Evolutionary conservation across 2,888 invertebrate species (phyloP).

Genomic region (Salpingus planirostris): DNA sequence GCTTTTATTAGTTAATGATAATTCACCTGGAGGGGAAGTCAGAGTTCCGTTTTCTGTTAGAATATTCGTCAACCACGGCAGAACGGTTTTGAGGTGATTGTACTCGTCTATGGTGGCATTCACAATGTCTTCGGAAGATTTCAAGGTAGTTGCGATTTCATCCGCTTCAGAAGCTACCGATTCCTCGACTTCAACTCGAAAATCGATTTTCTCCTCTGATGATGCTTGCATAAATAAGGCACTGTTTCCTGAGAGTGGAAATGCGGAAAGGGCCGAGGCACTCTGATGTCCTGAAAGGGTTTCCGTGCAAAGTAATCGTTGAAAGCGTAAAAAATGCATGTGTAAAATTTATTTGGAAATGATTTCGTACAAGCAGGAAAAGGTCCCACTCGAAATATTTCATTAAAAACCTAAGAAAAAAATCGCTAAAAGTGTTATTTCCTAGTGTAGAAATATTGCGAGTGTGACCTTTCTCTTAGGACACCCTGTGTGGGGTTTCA

Average conservation of each 20-base stretch:
- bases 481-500: too few relatives aligned
- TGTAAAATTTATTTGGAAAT: too few relatives aligned
- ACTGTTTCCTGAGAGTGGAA: neutral
- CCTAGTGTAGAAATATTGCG: too few relatives aligned
- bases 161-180: neutral
- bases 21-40: slow-evolving; percentile 19
- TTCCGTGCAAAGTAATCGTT: neutral
- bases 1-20: slow-evolving; percentile 1
- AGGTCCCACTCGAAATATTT: too few relatives aligned
- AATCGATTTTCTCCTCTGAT: neutral
- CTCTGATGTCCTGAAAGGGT: neutral
- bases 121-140: neutral
- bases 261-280: neutral
- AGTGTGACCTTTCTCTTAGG: too few relatives aligned
- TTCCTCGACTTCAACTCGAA: neutral
- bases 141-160: neutral
- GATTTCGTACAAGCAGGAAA: too few relatives aligned
- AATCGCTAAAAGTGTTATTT: too few relatives aligned
- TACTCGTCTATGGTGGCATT: slow-evolving; percentile 3
- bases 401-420: too few relatives aligned
- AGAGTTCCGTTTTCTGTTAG: slow-evolving; percentile 21
- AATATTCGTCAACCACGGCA: slow-evolving; percentile 23
- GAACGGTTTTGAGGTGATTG: slow-evolving; percentile 5
- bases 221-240: neutral
- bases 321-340: too few relatives aligned